A percentile compares a stretch with the other conserved stretches of the same genome.
phyloP scores from a whole-genome alignment of 2,888 invertebrate genomes.

The Pyralis farinalis region DNA sequence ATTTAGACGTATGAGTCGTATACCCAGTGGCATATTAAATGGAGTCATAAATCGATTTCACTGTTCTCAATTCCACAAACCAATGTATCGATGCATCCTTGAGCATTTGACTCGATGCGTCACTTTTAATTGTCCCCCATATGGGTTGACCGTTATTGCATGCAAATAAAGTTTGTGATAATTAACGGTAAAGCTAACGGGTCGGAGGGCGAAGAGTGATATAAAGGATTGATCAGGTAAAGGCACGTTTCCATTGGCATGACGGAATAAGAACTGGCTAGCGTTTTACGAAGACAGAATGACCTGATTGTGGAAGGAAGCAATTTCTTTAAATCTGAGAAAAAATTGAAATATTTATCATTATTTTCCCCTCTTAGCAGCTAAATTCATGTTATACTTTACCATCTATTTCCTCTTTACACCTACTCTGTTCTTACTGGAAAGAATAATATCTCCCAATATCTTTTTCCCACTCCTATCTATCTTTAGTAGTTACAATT shows the following conservation, averaged over 20 bases:
- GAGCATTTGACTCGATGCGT: conserved; percentile 48
- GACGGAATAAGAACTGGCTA: too few species aligned
- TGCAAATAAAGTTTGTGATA: conserved; percentile 57
- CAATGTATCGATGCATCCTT: conserved; percentile 39
- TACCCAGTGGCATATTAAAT: background rate
- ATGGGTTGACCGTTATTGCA: conserved; percentile 64
- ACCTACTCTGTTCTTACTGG: too few species aligned
- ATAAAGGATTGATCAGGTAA: conserved; percentile 19
- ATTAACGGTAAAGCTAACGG: conserved; percentile 76
- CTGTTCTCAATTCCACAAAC: conserved; percentile 19
- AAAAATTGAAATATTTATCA: too few species aligned
- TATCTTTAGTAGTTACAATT: too few species aligned
- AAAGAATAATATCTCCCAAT: too few species aligned
- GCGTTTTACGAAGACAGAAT: too few species aligned
- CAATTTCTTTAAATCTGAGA: too few species aligned
- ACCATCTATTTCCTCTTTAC: too few species aligned
- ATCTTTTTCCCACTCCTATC: too few species aligned
- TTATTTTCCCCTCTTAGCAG: too few species aligned
- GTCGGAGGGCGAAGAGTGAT: conserved; percentile 46
- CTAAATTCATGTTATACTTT: too few species aligned
- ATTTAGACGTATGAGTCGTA: conserved; percentile 9
- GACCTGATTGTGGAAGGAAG: too few species aligned
- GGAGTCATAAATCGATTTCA: conserved; percentile 15
- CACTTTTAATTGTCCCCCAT: conserved; percentile 66
- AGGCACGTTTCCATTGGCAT: conserved; percentile 21